Evolutionary conservation across 2,888 invertebrate genomes (phyloP), one percentile per base, ranked within the genome.

Genomic region (Cheilosia variabilis): DNA sequence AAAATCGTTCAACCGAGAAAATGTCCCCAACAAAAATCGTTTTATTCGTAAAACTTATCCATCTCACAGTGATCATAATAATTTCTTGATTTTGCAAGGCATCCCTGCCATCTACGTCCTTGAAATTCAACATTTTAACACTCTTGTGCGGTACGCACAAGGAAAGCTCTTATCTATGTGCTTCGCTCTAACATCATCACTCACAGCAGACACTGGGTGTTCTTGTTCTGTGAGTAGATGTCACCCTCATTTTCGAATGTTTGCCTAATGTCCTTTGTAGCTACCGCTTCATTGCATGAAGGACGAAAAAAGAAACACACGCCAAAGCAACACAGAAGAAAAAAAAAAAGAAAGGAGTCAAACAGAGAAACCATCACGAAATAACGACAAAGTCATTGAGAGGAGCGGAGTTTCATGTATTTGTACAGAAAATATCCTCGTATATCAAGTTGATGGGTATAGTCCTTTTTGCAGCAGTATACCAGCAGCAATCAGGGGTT

Each of bases 41-140:
- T 86, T 80, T 76, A 86, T 86, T 57, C 43, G 27, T 24, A 62
- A 84, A 86, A 86, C 69, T 65, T 86, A 81, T 84, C 57, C 78
- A 63, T 53, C 57, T 69, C 43, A 27, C 75, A 69, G 73, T 79
- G 79, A 79, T 84, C 83, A 69, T 79, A 68, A 79, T 84, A 84
- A 69, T 75, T 84, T 79, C 75, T 79, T 79, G 68, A 68, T 75
- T 84, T 79, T 58, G 69, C 63, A 13, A 69, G 27, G 41, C 24
- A 80, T 76, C 65, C 60, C 68, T 58, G 53, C 52, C 34, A 76
- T 76, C 75, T 62, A 66, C 47, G 84, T 86, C 80, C 84, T 86
- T 86, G 80, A 84, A 41, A 24, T 24, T 41, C 41, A 45, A 58
- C 55, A 71, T 69, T 75, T 75, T 45, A 71, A 81, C 77, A 72